Evolutionary conservation across 2,113 vertebrate species (phyloP), one percentile per base, ranked within the genome.

Genomic region (Boulengeromyrus knoepffleri): DNA sequence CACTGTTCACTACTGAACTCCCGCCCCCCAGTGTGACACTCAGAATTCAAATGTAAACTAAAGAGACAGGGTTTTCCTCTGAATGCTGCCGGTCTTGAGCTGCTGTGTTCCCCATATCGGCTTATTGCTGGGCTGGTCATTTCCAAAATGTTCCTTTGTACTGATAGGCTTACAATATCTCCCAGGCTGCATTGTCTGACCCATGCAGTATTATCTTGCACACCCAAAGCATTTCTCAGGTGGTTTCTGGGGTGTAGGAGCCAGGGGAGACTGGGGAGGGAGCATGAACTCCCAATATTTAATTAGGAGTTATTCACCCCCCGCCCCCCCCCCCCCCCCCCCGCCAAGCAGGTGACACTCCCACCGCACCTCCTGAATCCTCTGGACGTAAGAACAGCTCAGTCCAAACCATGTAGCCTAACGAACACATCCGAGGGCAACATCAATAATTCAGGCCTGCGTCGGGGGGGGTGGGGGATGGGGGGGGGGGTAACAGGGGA

Each of bases 371-470:
- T 92, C 92, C 84, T 93, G 91, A 91, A 91, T 93, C 91, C 94
- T 92, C 92, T 17, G 91, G 90, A 88, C 90, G 92, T 93, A 92
- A 80, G 92, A 91, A 92, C 93, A 95, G 91, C 90, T 88, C 91
- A 92, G 91, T 96, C 94, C 94, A 93, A 94, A 95, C 95, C 93
- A 91, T 93, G 95, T 53, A 92, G 95, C 95, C 96, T 96, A 96
- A 97, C 93, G 87, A 96, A 97, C 94, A 95, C 96, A 94, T 96
- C 96, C 95, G 96, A 97, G 96, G 95, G 95, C 95, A 90, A 39
- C 95, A 98, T 98, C 96, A 98, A 99, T 98, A 97, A 99, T 99
- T 99, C 95, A 99, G 94, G 89, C 95, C 95, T 94, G 95, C 97
- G 94, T 94, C 94, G 96, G 89, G 91, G 92, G 88, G 2, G 6